These are phyloP conservation scores for Amblyopsis hoosieri DNA, from an alignment of 2,797 vertebrate genomes.

Conservation along the genomic window DNA sequence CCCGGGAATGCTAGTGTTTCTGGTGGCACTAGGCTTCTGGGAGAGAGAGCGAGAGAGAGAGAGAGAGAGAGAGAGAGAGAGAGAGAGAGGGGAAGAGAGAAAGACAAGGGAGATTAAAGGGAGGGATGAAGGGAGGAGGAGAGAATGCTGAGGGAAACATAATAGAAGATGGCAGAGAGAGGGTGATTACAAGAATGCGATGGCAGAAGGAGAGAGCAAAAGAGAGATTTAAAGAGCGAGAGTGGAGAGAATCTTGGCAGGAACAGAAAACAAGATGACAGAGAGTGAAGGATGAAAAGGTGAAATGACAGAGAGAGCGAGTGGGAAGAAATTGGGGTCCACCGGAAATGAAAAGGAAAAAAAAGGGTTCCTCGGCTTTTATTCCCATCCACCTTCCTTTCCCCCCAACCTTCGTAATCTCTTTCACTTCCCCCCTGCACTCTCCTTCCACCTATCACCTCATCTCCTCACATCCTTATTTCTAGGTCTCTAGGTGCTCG, in stretches of 20 bases:
- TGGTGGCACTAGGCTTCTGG: not conserved
- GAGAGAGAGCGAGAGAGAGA: not conserved
- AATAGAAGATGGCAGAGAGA: constrained; percentile 1
- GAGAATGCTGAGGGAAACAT: constrained; percentile 14
- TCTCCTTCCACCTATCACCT: not conserved
- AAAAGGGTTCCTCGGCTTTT: not conserved
- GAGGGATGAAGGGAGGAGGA: constrained; percentile 4
- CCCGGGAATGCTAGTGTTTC: not conserved
- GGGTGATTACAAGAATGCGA: not conserved
- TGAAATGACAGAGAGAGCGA: constrained; percentile 17
- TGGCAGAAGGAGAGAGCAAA: not conserved
- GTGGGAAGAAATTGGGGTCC: not conserved
- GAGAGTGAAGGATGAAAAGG: constrained; percentile 7
- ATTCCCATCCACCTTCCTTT: not conserved
- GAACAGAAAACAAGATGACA: not conserved
- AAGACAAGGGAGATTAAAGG: not conserved
- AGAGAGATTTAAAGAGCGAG: constrained; percentile 5
- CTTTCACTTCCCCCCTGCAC: not conserved
- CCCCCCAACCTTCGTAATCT: not conserved
- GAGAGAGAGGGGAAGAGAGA: constrained; percentile 4
- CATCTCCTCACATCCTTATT: not conserved
- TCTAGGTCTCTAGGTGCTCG: not conserved
- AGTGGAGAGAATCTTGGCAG: constrained; percentile 8
- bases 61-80: constrained; percentile 2
- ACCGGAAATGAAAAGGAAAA: constrained; percentile 1